Conservation (phyloP, 2,888 invertebrate genomes). For the Cataglyphis rosenhaueri region DNA sequence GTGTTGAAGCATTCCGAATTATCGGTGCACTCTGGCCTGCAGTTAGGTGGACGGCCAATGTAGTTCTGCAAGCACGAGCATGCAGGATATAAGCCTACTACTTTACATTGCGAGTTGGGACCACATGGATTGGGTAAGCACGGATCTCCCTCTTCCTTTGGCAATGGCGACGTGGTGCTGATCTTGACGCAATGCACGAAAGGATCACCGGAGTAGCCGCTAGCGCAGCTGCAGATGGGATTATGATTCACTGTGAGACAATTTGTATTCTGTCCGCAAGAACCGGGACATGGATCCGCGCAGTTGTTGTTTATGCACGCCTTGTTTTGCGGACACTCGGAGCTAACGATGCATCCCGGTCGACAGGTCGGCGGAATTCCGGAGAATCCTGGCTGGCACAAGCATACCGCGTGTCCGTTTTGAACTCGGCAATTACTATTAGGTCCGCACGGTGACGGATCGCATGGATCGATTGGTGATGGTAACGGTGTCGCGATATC, state of each 20-base stretch:
- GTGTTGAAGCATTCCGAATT: conserved; percentile 93
- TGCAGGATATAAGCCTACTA: conserved; percentile 93
- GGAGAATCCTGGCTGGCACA: conserved; percentile 91
- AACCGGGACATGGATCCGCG: conserved; percentile 92
- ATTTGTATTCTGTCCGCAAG: conserved; percentile 93
- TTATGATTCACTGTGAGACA: conserved; percentile 95
- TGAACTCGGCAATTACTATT: conserved; percentile 92
- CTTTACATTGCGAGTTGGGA: conserved; percentile 92
- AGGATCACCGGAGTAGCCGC: conserved; percentile 93
- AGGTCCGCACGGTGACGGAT: conserved; percentile 94
- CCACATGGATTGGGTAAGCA: conserved; percentile 94
- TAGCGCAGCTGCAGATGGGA: conserved; percentile 94
- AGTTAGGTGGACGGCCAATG: conserved; percentile 94
- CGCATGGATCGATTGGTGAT: conserved; percentile 88
- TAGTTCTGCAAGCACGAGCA: conserved; percentile 93
- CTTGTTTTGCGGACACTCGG: conserved; percentile 92
- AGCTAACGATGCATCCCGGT: conserved; percentile 94
- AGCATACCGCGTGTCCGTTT: conserved; percentile 93
- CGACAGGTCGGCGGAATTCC: conserved; percentile 93
- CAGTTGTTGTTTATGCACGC: conserved; percentile 94
- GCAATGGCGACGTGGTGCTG: conserved; percentile 83
- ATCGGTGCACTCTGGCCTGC: conserved; percentile 93
- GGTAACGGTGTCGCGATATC: conserved; percentile 71
- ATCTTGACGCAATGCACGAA: conserved; percentile 89
- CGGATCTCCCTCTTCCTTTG: conserved; percentile 87